A percentile compares a stretch with the other conserved stretches of the same genome.
phyloP scores from a whole-genome alignment of 1,140 invertebrate species.

The Maniola jurtina region DNA sequence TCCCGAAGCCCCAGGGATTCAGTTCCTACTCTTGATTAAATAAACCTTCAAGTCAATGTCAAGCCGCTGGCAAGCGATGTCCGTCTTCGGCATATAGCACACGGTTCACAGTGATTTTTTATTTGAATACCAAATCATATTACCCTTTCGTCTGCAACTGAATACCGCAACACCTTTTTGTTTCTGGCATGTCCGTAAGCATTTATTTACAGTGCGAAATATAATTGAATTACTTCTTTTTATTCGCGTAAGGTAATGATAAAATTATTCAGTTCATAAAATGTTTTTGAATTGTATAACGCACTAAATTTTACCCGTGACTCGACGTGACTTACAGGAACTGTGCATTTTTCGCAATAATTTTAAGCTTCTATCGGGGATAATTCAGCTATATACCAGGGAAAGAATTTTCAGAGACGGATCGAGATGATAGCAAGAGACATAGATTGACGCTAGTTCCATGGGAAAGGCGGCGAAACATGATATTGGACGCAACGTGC shows the following conservation, averaged over 20 bases:
- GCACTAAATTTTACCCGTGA: no score
- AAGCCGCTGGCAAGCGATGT: constrained; percentile 53
- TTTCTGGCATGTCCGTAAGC: constrained; percentile 5
- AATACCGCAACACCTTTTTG: constrained; percentile 28
- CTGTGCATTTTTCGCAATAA: no score
- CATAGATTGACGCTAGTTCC: no score
- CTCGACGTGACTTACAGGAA: no score
- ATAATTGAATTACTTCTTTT: constrained; percentile 12
- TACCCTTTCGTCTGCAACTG: constrained; percentile 25
- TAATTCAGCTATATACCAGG: no score
- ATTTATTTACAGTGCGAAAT: neutral
- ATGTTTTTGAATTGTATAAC: neutral
- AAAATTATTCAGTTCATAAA: neutral
- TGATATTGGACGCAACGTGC: no score
- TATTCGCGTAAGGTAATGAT: neutral
- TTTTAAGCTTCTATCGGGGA: no score
- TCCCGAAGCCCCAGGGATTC: constrained; percentile 43
- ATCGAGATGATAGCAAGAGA: no score
- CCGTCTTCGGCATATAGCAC: constrained; percentile 60
- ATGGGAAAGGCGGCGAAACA: no score
- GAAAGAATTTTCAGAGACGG: no score
- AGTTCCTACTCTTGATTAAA: constrained; percentile 67
- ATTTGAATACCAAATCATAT: constrained; percentile 36
- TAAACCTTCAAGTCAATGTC: constrained; percentile 70
- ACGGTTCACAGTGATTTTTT: constrained; percentile 32